These are phyloP conservation scores for Helogale parvula DNA, from an alignment of 2,113 vertebrate genomes.

Conservation along the genomic window DNA sequence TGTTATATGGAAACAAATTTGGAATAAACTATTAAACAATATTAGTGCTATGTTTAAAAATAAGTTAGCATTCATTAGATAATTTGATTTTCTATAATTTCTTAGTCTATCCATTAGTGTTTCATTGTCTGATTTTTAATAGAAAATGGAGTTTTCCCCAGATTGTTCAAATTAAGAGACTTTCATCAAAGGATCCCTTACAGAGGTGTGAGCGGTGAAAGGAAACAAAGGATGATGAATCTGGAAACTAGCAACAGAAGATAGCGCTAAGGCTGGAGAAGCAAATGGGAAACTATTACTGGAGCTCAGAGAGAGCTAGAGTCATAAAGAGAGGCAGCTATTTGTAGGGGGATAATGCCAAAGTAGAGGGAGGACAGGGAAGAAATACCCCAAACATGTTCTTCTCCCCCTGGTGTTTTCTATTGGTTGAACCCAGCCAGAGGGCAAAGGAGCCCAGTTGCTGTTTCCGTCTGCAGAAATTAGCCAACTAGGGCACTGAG, in stretches of 20 bases:
- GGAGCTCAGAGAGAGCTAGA: not conserved
- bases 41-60: not conserved
- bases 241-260: not conserved
- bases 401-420: not conserved
- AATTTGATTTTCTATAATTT: not conserved
- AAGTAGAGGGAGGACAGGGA: no score
- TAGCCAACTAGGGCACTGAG: not conserved
- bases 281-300: not conserved
- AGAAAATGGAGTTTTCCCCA: not conserved
- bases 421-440: not conserved
- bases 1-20: no score
- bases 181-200: not conserved
- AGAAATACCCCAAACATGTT: not conserved
- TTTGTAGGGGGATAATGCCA: not conserved
- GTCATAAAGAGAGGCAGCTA: not conserved
- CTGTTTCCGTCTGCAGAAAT: not conserved
- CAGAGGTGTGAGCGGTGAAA: not conserved
- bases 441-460: not conserved
- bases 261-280: not conserved
- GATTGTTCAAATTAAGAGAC: not conserved
- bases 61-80: not conserved
- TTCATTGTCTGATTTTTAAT: not conserved
- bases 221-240: not conserved
- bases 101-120: not conserved
- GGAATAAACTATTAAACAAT: not conserved